A percentile compares a stretch with the other conserved stretches of the same genome.
Evolutionary conservation across 2,797 vertebrate genomes (phyloP).

Genomic region (Pitangus sulphuratus): DNA sequence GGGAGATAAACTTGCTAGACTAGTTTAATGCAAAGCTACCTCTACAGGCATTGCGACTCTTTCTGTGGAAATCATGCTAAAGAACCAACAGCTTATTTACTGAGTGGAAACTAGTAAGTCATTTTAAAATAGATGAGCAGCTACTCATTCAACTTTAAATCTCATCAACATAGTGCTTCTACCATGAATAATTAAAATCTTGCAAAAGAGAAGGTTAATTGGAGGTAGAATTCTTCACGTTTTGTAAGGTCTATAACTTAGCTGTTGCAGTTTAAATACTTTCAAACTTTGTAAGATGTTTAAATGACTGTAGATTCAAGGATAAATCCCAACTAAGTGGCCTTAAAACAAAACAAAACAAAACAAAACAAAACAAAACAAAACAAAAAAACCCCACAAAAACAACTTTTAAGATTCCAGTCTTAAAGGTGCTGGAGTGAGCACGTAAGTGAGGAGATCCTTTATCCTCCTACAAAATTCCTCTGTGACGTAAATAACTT

Average conservation of each 20-base stretch:
- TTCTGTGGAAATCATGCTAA: background rate
- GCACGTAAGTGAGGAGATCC: background rate
- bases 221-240: background rate
- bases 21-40: background rate
- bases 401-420: background rate
- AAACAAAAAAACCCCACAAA: background rate
- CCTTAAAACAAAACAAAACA: background rate
- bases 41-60: background rate
- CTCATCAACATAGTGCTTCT: background rate
- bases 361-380: background rate
- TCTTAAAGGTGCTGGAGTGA: background rate
- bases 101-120: background rate
- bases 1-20: background rate
- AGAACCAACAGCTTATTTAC: background rate
- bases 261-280: background rate
- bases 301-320: background rate
- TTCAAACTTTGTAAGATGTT: background rate
- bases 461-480: background rate
- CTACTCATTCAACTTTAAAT: background rate
- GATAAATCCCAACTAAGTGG: background rate
- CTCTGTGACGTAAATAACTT: background rate
- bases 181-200: background rate
- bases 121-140: background rate
- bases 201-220: background rate
- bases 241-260: background rate